Base-by-base conservation (phyloP, 2,113 vertebrate genomes). In the Sardina pilchardus region DNA sequence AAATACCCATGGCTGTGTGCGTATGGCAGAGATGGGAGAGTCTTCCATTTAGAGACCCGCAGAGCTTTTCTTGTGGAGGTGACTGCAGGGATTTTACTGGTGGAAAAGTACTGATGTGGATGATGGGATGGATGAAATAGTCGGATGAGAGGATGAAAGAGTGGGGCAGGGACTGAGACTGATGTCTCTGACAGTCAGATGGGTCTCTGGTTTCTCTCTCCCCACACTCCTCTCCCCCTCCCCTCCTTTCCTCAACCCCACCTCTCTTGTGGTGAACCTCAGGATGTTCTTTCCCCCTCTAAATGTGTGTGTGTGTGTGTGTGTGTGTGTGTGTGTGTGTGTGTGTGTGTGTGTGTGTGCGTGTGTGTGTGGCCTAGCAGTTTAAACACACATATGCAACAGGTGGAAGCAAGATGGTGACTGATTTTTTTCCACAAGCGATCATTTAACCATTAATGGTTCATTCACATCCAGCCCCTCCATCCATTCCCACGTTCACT, bases 211-310 rank as follows among this genome's bases (percentile, higher is more conserved):
- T 67, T 67, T 67, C 59, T n/a, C 10, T 30, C 59, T 30, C 59
- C 26, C 59, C 21, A 1, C 6, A 26, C 8, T 67, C 5, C 6
- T 8, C 24, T 6, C 5, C 9, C 21, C 53, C 53, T 59, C 59
- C 24, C 5, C 21, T 26, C 6, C n/a, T 4, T 1, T 7, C n/a
- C 59, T 7, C n/a, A 67, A 67, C 59, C 59, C 59, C 59, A 67
- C 24, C 59, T 67, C 59, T 67, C 17, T 81, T 84, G 85, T 82
- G 89, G 87, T 88, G n/a, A 87, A 88, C 87, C 89, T 88, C 85
- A 82, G 48, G 84, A 82, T 82, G 81, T 87, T 81, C 83, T 42
- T 3, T 16, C 56, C 82, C 34, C 19, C 47, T 24, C 53, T 59
- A 6, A 17, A 16, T 59, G 19, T 59, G 53, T 59, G 53, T n/a